Percentiles rank a stretch among this genome's conserved stretches.
These are phyloP conservation scores for Tupiocoris notatus DNA, from an alignment of 2,888 invertebrate species.

Conservation along the genomic window DNA sequence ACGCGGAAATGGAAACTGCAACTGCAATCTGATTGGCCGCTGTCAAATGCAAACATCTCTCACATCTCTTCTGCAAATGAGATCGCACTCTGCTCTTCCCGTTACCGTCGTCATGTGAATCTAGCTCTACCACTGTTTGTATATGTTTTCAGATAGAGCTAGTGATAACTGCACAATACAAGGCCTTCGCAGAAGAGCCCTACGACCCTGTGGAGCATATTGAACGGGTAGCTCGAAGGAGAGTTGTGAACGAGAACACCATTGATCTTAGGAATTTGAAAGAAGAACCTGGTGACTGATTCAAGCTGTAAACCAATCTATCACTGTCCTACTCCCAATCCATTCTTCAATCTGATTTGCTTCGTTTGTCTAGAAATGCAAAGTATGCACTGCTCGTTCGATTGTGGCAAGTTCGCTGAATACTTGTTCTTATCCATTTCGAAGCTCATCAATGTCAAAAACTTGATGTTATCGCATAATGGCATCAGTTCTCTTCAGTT, in stretches of 20 bases:
- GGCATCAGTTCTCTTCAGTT: background rate
- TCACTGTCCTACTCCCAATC: too few species aligned
- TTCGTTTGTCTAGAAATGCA: background rate
- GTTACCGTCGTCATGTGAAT: too few species aligned
- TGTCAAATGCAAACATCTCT: too few species aligned
- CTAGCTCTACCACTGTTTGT: too few species aligned
- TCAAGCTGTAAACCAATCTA: too few species aligned
- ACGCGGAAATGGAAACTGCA: too few species aligned
- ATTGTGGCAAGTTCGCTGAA: background rate
- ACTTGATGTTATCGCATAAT: conserved; percentile 17
- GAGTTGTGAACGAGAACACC: conserved; percentile 1
- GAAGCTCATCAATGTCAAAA: background rate
- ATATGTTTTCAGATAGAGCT: conserved; percentile 30
- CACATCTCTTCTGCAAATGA: too few species aligned
- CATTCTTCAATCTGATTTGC: background rate
- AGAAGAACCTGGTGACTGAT: conserved; percentile 9
- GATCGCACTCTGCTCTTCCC: too few species aligned
- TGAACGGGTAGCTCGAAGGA: background rate
- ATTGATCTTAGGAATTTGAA: conserved; percentile 6
- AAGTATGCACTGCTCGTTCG: background rate
- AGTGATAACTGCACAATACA: conserved; percentile 9
- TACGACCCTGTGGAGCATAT: background rate
- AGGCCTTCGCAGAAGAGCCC: background rate
- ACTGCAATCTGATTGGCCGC: too few species aligned
- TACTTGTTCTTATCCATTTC: background rate